Percentiles rank a stretch among this genome's conserved stretches.
Evolutionary conservation across 2,797 vertebrate species (phyloP).

Genomic region (Aselliscus stoliczkanus): DNA sequence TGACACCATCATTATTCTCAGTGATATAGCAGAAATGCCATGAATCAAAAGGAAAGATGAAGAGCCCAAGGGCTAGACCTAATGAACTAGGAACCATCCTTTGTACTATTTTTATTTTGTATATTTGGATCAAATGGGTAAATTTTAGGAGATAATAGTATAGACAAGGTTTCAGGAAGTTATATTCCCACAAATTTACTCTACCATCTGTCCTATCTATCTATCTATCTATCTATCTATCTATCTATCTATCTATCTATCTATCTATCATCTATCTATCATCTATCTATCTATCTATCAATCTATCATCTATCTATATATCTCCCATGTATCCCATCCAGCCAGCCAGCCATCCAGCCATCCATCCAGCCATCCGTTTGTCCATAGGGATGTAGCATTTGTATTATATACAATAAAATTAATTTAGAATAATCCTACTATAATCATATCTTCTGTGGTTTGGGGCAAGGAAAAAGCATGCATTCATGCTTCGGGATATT

Average conservation of each 20-base stretch:
- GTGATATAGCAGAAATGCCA: background rate
- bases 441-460: background rate
- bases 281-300: background rate
- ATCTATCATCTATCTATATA: background rate
- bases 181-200: background rate
- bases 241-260: background rate
- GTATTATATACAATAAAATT: background rate
- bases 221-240: background rate
- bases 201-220: background rate
- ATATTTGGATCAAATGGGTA: background rate
- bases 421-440: background rate
- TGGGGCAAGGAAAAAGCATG: background rate
- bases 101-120: background rate
- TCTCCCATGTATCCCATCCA: background rate
- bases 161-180: background rate
- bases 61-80: background rate
- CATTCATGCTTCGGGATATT: background rate
- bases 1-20: background rate
- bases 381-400: background rate
- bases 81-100: background rate
- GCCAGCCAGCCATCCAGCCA: background rate
- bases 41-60: background rate
- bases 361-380: background rate
- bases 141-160: background rate
- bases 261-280: background rate